These are phyloP conservation scores for Prunella strophiata DNA, from an alignment of 2,797 vertebrate genomes.

Conservation along the genomic window DNA sequence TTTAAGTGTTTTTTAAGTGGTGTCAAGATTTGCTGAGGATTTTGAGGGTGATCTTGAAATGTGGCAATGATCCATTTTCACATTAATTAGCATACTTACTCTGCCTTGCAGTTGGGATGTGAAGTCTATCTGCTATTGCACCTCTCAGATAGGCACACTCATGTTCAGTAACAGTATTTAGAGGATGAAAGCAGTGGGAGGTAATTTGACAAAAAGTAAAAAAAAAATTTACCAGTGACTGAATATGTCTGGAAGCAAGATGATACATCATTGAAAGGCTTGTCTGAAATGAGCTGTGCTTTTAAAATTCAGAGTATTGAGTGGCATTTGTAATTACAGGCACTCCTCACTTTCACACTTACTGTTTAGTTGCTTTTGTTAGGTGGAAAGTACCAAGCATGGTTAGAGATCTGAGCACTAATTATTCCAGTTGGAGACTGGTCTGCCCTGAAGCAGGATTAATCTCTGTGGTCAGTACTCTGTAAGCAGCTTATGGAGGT, in stretches of 20 bases:
- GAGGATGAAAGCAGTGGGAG: not conserved
- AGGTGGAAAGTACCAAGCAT: not conserved
- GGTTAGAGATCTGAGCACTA: not conserved
- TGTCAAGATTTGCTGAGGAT: not conserved
- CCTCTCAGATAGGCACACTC: not conserved
- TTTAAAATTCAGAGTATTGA: not conserved
- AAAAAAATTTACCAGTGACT: not conserved
- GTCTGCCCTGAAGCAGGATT: not conserved
- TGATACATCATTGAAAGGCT: not conserved
- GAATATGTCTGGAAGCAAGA: not conserved
- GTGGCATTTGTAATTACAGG: not conserved
- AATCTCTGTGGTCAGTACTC: not conserved
- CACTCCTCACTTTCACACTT: not conserved
- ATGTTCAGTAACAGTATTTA: not conserved
- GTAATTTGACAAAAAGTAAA: not conserved
- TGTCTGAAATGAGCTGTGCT: not conserved
- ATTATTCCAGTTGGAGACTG: not conserved
- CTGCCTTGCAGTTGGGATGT: not conserved
- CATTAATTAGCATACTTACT: not conserved
- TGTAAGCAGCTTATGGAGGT: not conserved
- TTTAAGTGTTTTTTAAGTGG: not conserved
- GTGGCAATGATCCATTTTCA: not conserved
- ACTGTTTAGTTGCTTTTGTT: not conserved
- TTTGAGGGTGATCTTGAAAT: not conserved
- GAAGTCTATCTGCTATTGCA: accelerated